Evolutionary conservation across 2,888 invertebrate genomes (phyloP).

Genomic region (Schizotus pectinicornis): DNA sequence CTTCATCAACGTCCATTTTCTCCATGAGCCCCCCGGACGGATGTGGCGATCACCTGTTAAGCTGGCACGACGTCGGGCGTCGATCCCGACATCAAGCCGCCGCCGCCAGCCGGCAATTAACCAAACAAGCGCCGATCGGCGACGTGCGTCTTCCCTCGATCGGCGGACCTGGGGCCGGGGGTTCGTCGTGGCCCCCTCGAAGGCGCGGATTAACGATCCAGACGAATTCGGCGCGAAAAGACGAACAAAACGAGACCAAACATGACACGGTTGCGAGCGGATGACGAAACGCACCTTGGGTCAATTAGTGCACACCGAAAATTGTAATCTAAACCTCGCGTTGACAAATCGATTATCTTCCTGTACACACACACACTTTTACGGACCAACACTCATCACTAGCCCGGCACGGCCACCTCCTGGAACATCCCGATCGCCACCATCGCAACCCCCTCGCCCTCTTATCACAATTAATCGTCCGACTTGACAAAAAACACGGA

Average conservation of each 20-base stretch:
- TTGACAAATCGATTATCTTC: conserved; percentile 65
- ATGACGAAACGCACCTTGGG: conserved; percentile 58
- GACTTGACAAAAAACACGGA: conserved; percentile 41
- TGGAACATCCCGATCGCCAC: conserved; percentile 8
- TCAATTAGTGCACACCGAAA: conserved; percentile 62
- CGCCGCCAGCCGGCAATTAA: neutral
- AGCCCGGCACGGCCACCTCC: conserved; percentile 27
- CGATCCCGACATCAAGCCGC: neutral
- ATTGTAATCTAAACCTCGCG: conserved; percentile 61
- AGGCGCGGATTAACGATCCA: conserved; percentile 3
- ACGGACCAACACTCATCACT: conserved; percentile 40
- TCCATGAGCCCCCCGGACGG: conserved; percentile 55
- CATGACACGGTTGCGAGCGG: conserved; percentile 50
- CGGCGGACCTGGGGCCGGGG: neutral
- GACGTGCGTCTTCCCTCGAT: neutral
- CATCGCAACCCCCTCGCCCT: conserved; percentile 6
- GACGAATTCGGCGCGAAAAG: conserved; percentile 22
- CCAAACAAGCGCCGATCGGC: neutral
- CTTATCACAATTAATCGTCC: neutral
- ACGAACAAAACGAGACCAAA: conserved; percentile 55
- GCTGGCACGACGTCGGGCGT: conserved; percentile 34
- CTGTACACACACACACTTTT: conserved; percentile 47
- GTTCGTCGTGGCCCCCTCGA: too few relatives aligned
- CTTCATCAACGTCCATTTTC: conserved; percentile 89
- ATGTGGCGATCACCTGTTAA: conserved; percentile 28